A percentile compares a stretch with the other conserved stretches of the same genome.
Evolutionary conservation across 2,888 invertebrate genomes (phyloP).

Genomic region (Steinernema carpocapsae): DNA sequence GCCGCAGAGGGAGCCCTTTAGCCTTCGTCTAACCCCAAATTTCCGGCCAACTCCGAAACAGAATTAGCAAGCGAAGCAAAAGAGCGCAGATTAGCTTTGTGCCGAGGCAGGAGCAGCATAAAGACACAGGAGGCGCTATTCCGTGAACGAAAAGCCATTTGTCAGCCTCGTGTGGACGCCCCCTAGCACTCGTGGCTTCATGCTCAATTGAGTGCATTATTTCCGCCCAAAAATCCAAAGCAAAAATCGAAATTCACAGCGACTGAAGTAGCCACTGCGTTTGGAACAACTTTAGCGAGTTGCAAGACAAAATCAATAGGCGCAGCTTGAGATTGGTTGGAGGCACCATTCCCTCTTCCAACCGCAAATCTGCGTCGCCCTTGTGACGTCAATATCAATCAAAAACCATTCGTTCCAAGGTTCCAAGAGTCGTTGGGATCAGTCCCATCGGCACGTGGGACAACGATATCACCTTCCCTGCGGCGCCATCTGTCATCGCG

Average conservation of each 20-base stretch:
- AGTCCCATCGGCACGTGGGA: not conserved
- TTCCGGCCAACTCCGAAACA: not conserved
- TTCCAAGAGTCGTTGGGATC: no score
- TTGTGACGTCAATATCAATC: constrained; percentile 7
- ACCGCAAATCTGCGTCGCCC: not conserved
- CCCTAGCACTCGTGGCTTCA: not conserved
- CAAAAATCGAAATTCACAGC: constrained; percentile 22
- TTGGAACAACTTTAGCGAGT: not conserved
- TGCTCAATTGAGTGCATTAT: constrained; percentile 2
- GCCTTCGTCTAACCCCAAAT: no score
- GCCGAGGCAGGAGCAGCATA: not conserved
- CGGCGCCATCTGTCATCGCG: constrained; percentile 26
- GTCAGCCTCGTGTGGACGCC: not conserved
- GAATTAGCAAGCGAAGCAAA: no score
- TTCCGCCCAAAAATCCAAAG: not conserved
- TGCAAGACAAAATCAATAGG: constrained; percentile 16
- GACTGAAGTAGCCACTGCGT: not conserved
- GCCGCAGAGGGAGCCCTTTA: no score
- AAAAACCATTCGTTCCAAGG: not conserved
- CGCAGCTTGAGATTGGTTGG: not conserved
- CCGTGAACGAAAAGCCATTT: constrained; percentile 5
- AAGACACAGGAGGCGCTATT: not conserved
- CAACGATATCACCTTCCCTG: no score
- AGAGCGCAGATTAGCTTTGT: not conserved
- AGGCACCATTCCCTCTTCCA: not conserved